Conservation (phyloP, 2,113 vertebrate species). For the Rhea americana region DNA sequence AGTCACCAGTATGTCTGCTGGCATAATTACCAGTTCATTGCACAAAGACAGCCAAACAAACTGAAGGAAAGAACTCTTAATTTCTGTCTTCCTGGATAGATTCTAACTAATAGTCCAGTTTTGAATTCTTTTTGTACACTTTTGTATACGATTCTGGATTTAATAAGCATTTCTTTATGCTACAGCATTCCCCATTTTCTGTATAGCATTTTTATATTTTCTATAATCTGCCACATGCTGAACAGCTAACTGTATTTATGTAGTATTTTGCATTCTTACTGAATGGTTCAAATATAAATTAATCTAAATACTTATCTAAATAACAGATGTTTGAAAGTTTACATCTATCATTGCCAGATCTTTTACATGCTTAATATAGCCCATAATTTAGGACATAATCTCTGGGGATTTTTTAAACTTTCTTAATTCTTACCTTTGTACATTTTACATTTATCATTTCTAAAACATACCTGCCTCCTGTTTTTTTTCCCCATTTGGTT, state of each 20-base stretch:
- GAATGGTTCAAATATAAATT: neutral
- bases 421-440: neutral
- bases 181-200: neutral
- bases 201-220: neutral
- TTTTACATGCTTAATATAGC: neutral
- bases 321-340: neutral
- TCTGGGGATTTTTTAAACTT: neutral
- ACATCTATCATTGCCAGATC: neutral
- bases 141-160: neutral
- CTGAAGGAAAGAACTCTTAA: neutral
- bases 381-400: neutral
- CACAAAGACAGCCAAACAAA: neutral
- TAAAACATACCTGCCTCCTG: neutral
- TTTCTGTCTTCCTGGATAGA: neutral
- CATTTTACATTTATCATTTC: neutral
- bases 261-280: neutral
- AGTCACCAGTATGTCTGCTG: neutral
- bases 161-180: neutral
- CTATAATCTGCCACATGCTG: neutral
- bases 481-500: neutral
- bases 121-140: neutral
- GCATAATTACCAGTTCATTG: neutral
- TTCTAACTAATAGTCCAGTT: neutral
- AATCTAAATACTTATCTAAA: neutral
- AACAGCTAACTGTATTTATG: neutral